A percentile compares a stretch with the other conserved stretches of the same genome.
Evolutionary conservation across 2,888 invertebrate species (phyloP).

Genomic region (Mechanitis messenoides): DNA sequence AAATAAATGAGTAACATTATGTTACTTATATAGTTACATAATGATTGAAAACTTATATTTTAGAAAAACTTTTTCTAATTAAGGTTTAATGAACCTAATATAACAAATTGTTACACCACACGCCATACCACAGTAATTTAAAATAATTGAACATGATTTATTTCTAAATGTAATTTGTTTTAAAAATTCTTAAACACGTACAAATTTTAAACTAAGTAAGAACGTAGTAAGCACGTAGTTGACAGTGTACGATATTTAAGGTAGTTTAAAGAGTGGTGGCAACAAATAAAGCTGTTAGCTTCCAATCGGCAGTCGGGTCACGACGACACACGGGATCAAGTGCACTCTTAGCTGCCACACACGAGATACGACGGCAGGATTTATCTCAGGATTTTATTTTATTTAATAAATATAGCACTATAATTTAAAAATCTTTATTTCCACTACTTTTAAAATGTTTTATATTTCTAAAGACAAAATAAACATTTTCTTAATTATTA

Average conservation of each 20-base stretch:
- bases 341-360: conserved; percentile 49
- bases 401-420: not conserved
- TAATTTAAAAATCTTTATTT: no score
- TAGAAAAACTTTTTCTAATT: no score
- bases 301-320: conserved; percentile 66
- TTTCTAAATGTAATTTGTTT: not conserved
- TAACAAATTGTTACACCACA: no score
- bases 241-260: conserved; percentile 26
- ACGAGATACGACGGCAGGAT: conserved; percentile 29
- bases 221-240: conserved; percentile 8
- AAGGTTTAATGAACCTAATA: no score
- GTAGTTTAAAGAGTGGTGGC: conserved; percentile 40
- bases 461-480: no score
- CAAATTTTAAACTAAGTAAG: not conserved
- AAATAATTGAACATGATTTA: not conserved
- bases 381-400: conserved; percentile 12
- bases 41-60: no score
- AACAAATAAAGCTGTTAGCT: conserved; percentile 71
- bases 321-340: conserved; percentile 65
- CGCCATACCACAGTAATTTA: no score
- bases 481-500: no score
- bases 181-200: not conserved
- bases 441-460: no score
- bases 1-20: no score
- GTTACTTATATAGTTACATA: no score